Evolutionary conservation across 2,113 vertebrate genomes (phyloP), one percentile per base, ranked within the genome.

Genomic region (Sturnus vulgaris): DNA sequence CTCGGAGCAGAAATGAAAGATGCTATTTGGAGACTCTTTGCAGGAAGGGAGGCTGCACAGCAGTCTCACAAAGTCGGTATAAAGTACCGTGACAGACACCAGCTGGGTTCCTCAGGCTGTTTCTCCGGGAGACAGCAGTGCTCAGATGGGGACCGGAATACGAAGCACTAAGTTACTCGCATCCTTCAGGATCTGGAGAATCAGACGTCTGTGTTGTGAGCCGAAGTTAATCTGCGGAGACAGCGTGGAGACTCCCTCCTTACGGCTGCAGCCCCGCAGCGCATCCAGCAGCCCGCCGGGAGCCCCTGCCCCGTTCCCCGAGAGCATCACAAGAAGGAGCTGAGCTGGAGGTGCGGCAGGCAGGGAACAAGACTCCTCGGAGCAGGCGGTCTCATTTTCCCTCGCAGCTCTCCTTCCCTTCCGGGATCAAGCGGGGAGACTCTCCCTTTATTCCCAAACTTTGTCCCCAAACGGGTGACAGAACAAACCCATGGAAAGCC

Each of bases 391-490:
- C 31, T 44, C 90, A 2, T 44, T 33, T 37, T 37, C 53, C 70
- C 33, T 47, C 46, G 46, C 77, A 11, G 90, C 69, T 46, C 73
- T 44, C 72, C 56, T 42, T 66, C 63, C 66, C 44, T 49, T 27
- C 92, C 78, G 49, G 52, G 59, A 49, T 27, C 1, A 61, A 78
- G 84, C 61, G 31, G 46, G 79, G 63, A 64, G 93, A 55, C 73
- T 61, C 78, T 64, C 70, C 92, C 90, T 96, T 92, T 96, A 88
- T 90, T 89, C 92, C 78, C 93, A 94, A 68, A 64, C 75, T 89
- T 63, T 16, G 69, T 64, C 40, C 57, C 66, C 75, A 40, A 2
- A 44, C 35, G 78, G 57, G 70, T 40, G 78, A 71, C 78, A 42
- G 57, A 21, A 56, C 35, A 31, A 81, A 47, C 16, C 46, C 7